Conservation (phyloP, 2,113 vertebrate genomes). For the Meriones unguiculatus region DNA sequence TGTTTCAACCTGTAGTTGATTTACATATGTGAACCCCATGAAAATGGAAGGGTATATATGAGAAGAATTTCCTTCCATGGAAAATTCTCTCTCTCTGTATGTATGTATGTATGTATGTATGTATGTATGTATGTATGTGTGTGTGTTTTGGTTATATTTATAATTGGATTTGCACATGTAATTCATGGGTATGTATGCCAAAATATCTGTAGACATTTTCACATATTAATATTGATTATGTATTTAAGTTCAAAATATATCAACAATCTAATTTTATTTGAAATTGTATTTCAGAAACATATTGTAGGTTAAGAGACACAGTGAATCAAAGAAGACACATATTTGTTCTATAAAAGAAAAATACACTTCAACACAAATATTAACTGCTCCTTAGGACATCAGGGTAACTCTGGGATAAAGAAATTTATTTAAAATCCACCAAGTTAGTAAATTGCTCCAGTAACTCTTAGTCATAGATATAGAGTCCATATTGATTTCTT, state of each 20-base stretch:
- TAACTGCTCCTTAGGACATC: constrained; percentile 20
- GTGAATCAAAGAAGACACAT: not conserved
- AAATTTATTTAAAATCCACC: constrained; percentile 53
- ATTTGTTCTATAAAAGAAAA: constrained; percentile 46
- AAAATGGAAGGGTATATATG: too few species aligned
- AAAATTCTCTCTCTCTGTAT: too few species aligned
- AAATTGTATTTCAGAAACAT: constrained; percentile 37
- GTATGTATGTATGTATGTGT: too few species aligned
- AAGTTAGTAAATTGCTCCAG: not conserved
- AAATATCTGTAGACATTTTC: not conserved
- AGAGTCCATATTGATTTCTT: constrained; percentile 57
- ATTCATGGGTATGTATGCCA: not conserved
- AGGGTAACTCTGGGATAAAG: not conserved
- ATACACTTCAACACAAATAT: not conserved
- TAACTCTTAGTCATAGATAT: not conserved
- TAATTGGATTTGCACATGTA: not conserved
- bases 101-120: too few species aligned
- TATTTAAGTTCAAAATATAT: not conserved
- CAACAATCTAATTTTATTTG: not conserved
- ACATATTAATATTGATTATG: not conserved
- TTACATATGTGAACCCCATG: not conserved
- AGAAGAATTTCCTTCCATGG: too few species aligned
- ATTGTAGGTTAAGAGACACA: not conserved
- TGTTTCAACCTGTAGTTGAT: not conserved
- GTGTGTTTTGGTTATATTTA: not conserved